Evolutionary conservation across 2,888 invertebrate species (phyloP), one percentile per base, ranked within the genome.

Genomic region (Synanthedon vespiformis): DNA sequence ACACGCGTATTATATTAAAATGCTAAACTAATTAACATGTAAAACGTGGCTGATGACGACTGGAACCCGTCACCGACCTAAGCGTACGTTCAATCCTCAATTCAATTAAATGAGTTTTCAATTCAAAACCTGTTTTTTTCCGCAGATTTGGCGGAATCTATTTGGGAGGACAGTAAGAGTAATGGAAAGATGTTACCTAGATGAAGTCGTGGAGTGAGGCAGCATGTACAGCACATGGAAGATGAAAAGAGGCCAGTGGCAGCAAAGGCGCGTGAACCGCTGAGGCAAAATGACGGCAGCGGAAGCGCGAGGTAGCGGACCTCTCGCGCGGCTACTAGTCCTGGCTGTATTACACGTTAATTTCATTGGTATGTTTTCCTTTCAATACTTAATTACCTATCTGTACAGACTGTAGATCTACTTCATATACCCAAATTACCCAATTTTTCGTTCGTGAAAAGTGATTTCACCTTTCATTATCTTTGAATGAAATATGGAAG

Each of bases 311-410:
- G 74, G 77, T 53, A 75, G 84, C 51, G 73, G 75, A 58, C 77
- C 85, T 62, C 84, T 86, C 64, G 83, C 86, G 62, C 84, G 83
- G 57, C 71, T 87, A 51, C 69, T 87, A 5, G 64, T 86, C 13
- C 63, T 86, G 49, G 85, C 85, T 51, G 72, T 87, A 16, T 62
- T 87, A 59, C 84, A 87, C 58, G 84, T 83, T 53, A 87, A 87
- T 72, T 87, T 87, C 71, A 76, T 84, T 67, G 87, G 87, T 87
- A 69, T 76, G 80, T 67, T 34, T 16, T 10, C 13, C 12, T 44
- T 44, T 22, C 6, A 34, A 34, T 34, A 10, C 34, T 34, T 2
- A 34, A 34, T 10, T 34, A 10, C 34, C 34, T 34, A 10, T 34
- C 34, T 27, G 6, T 27, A 16, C 16, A 16, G 16, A 16, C 16